Conservation (phyloP, 2,113 vertebrate genomes). For the Myotis lucifugus region DNA sequence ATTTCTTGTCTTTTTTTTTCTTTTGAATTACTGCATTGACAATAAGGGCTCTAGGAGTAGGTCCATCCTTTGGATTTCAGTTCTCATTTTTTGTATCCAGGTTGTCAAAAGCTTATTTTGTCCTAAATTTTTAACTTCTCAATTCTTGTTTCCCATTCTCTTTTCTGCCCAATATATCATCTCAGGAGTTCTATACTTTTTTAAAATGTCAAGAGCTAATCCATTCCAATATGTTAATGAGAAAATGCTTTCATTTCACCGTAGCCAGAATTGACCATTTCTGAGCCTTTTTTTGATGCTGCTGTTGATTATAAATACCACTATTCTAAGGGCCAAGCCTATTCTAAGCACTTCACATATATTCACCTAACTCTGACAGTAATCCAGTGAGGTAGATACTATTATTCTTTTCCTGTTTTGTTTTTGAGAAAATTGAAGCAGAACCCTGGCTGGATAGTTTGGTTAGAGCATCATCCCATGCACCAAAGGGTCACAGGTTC, state of each 20-base stretch:
- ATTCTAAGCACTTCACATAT: not conserved
- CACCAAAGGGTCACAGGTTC: not conserved
- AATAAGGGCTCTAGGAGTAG: not conserved
- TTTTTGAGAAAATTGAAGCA: constrained; percentile 52
- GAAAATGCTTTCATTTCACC: constrained; percentile 20
- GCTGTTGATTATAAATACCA: not conserved
- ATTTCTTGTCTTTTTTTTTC: not conserved
- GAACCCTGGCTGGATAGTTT: not conserved
- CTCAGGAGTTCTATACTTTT: not conserved
- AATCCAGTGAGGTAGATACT: not conserved
- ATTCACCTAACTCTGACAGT: not conserved
- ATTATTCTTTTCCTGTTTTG: not conserved
- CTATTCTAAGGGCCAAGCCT: not conserved
- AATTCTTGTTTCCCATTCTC: constrained; percentile 10
- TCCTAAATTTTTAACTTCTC: constrained; percentile 31
- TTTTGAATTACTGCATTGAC: not conserved
- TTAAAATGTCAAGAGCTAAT: constrained; percentile 20
- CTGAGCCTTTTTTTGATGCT: not conserved
- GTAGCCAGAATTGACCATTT: not conserved
- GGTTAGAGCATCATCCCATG: not conserved
- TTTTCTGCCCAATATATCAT: not conserved
- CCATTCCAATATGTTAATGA: not conserved
- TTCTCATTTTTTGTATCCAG: not conserved
- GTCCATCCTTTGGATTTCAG: not conserved
- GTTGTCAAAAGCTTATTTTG: constrained; percentile 31